These are phyloP conservation scores for Stenopsyche tienmushanensis DNA, from an alignment of 1,140 invertebrate species.

Conservation along the genomic window DNA sequence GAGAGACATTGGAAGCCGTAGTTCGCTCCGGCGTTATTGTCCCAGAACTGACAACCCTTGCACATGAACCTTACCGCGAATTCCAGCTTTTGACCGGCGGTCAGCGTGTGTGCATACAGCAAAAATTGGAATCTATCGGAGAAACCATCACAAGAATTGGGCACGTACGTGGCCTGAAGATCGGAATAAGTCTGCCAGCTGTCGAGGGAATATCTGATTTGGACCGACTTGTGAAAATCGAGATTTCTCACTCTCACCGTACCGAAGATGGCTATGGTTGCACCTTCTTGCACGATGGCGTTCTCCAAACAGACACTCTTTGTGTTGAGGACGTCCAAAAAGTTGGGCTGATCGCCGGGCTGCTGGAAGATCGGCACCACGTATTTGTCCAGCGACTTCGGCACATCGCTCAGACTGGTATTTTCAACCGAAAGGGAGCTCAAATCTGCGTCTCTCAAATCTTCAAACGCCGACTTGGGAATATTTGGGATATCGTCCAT, in stretches of 20 bases:
- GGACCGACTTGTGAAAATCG: conserved; percentile 88
- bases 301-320: conserved; percentile 83
- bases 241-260: conserved; percentile 86
- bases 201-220: conserved; percentile 83
- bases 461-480: conserved; percentile 80
- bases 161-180: conserved; percentile 77
- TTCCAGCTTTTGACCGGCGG: conserved; percentile 72
- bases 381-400: conserved; percentile 51
- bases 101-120: conserved; percentile 70
- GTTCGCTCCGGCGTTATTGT: conserved; percentile 82
- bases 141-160: conserved; percentile 88
- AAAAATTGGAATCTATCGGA: conserved; percentile 87
- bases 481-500: conserved; percentile 86
- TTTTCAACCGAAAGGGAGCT: conserved; percentile 45
- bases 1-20: conserved; percentile 82
- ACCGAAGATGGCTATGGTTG: conserved; percentile 77
- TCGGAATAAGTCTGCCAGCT: conserved; percentile 84
- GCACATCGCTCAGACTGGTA: conserved; percentile 48
- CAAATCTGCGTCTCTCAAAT: conserved; percentile 61
- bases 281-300: conserved; percentile 69
- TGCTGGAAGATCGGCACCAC: conserved; percentile 81
- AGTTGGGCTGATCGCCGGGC: conserved; percentile 72
- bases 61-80: conserved; percentile 83
- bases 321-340: conserved; percentile 73
- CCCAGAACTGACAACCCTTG: conserved; percentile 85